These are phyloP conservation scores for Cyrtorhinus lividipennis DNA, from an alignment of 1,140 invertebrate species.

Conservation along the genomic window DNA sequence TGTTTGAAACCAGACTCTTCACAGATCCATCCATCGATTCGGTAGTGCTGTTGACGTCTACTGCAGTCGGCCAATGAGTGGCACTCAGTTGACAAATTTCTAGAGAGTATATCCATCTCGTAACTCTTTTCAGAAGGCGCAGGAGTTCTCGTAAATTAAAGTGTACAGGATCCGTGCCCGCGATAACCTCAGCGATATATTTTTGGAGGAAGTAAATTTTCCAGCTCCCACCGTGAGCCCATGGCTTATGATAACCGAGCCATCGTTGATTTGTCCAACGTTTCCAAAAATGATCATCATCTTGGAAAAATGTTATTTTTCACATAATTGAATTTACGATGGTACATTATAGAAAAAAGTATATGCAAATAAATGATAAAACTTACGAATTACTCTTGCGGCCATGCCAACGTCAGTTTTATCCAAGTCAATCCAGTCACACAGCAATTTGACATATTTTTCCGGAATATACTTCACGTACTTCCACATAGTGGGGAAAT, in stretches of 20 bases:
- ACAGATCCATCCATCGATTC: background rate
- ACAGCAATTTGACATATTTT: background rate
- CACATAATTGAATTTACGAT: no score
- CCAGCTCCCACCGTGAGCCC: background rate
- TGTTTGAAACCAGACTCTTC: background rate
- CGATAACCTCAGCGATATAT: slow-evolving; percentile 1
- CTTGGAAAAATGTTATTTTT: no score
- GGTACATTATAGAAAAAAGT: no score
- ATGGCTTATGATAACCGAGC: background rate
- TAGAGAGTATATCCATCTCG: background rate
- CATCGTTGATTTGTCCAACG: background rate
- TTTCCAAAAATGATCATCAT: slow-evolving; percentile 2
- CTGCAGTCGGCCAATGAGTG: background rate
- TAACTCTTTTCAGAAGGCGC: background rate
- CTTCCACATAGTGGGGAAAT: background rate
- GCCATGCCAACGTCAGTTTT: background rate
- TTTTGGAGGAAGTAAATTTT: slow-evolving; percentile 4
- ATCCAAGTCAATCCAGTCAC: background rate
- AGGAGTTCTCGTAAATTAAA: no score
- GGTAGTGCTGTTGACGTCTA: background rate
- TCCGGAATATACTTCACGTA: background rate
- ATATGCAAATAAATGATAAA: background rate
- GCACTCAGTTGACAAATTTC: background rate
- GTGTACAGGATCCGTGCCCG: background rate
- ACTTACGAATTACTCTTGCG: background rate